phyloP scores from a whole-genome alignment of 2,113 vertebrate species.

The Tautogolabrus adspersus region DNA sequence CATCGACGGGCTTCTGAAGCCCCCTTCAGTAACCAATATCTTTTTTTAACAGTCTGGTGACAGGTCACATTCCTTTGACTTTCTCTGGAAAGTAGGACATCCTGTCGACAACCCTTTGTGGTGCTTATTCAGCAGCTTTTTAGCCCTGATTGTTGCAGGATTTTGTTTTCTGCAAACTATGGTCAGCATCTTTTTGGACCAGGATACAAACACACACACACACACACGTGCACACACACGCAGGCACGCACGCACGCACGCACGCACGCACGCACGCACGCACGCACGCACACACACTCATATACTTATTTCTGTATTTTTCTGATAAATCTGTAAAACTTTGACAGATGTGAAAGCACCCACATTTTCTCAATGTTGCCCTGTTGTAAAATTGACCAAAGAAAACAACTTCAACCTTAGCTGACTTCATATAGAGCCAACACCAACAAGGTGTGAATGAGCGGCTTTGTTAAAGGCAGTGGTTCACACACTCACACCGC shows the following conservation, averaged over 20 bases:
- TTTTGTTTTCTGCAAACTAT: neutral
- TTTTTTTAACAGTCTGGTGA: too few relatives aligned
- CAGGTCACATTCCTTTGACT: too few relatives aligned
- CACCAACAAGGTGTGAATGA: neutral
- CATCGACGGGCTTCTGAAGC: too few relatives aligned
- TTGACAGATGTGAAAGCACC: neutral
- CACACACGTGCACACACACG: too few relatives aligned
- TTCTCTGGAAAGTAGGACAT: too few relatives aligned
- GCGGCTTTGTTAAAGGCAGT: slow-evolving; percentile 13
- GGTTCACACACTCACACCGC: slow-evolving; percentile 7
- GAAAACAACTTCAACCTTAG: slow-evolving; percentile 3
- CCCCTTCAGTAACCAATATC: too few relatives aligned
- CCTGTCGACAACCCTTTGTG: neutral
- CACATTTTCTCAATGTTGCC: neutral
- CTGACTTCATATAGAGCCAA: neutral
- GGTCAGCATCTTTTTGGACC: neutral
- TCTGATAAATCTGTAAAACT: neutral
- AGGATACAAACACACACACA: neutral
- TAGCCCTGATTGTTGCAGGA: neutral
- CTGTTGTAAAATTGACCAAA: neutral
- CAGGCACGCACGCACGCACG: too few relatives aligned
- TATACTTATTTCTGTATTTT: neutral
- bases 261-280: neutral
- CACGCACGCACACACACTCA: neutral
- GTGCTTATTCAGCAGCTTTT: neutral